Percentiles rank a stretch among this genome's conserved stretches.
Conservation (phyloP, 2,113 vertebrate species). For the Coryphaenoides rupestris region DNA sequence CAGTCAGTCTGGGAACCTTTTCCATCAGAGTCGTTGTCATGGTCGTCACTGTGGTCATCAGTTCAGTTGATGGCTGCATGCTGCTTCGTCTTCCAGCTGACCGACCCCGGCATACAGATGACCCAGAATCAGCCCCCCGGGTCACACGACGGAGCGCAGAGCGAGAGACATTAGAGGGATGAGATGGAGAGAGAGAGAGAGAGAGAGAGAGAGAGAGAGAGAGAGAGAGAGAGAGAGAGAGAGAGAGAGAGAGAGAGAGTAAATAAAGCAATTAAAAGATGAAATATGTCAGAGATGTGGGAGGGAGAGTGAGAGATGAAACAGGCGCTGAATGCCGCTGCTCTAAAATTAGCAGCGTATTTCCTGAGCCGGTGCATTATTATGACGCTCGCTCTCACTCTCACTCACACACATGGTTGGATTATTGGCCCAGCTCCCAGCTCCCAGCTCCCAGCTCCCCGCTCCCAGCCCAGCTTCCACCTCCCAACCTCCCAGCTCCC, state of each 20-base stretch:
- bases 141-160: conserved; percentile 1
- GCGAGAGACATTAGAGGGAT: not conserved
- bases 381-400: too few relatives aligned
- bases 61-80: conserved; percentile 7
- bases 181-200: not conserved
- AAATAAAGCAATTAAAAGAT: not conserved
- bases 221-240: not conserved
- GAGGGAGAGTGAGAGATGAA: conserved; percentile 15
- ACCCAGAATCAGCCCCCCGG: conserved; percentile 24
- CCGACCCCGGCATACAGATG: conserved; percentile 39
- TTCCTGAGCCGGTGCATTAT: not conserved
- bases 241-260: too few relatives aligned
- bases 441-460: too few relatives aligned
- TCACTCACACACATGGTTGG: too few relatives aligned
- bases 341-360: conserved; percentile 21
- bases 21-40: too few relatives aligned
- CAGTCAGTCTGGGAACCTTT: not conserved
- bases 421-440: too few relatives aligned
- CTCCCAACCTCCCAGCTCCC: too few relatives aligned
- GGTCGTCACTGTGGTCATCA: conserved; percentile 16
- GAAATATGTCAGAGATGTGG: not conserved
- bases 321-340: conserved; percentile 7
- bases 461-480: too few relatives aligned
- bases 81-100: conserved; percentile 38
- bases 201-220: not conserved